These are phyloP conservation scores for Podotricha telesiphe DNA, from an alignment of 2,888 invertebrate genomes.

Conservation along the genomic window DNA sequence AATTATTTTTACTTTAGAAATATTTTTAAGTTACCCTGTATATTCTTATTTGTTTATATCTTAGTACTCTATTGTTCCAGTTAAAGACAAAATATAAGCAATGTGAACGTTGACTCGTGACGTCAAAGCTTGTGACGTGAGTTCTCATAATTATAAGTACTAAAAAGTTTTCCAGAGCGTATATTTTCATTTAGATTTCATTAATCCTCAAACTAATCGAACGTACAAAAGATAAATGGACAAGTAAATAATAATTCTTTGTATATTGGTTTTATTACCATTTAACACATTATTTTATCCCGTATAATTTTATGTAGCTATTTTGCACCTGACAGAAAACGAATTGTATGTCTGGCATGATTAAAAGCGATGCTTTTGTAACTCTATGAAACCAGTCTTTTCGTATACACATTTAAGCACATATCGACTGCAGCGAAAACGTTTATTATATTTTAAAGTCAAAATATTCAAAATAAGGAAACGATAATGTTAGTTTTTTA, in stretches of 20 bases:
- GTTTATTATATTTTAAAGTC: no score
- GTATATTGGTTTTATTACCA: no score
- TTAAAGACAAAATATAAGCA: constrained; percentile 13
- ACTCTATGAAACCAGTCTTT: no score
- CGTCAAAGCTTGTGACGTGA: constrained; percentile 27
- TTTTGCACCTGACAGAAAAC: no score
- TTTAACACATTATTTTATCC: no score
- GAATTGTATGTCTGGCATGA: no score
- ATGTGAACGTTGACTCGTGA: constrained; percentile 24
- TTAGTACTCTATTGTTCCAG: constrained; percentile 6
- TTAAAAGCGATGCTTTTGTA: no score
- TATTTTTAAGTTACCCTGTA: neutral
- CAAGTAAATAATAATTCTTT: no score
- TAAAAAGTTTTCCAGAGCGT: constrained; percentile 10
- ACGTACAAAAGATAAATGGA: no score
- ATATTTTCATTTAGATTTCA: neutral
- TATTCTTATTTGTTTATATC: neutral
- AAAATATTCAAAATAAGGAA: neutral
- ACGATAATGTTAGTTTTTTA: neutral
- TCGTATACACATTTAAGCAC: no score
- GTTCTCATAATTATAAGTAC: neutral
- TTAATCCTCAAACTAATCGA: neutral
- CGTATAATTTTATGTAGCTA: no score
- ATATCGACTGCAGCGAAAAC: no score
- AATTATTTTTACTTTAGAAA: neutral